Base-by-base conservation (phyloP, 2,113 vertebrate species). In the Petrocephalus zakoni region DNA sequence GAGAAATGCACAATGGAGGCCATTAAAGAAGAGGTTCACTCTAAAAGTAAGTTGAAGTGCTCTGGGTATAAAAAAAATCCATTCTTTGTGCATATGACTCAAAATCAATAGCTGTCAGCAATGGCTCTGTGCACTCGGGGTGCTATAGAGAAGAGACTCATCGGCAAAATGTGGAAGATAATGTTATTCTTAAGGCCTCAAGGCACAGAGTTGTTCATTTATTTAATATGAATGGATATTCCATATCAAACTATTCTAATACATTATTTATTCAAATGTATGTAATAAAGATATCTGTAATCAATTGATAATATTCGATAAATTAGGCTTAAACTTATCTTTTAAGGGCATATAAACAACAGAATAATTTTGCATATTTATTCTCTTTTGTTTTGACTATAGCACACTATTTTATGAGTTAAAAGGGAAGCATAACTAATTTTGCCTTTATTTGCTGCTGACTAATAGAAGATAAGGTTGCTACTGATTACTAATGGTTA, bases 51-150 rank as follows among this genome's bases (percentile, higher is more conserved):
- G 72, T 78, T 78, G 37, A 7, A 34, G 34, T 34, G 34, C 34
- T 78, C 15, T 0, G 6, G 34, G 34, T 78, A 19, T 75, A 29
- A 78, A 42, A 78, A 75, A 78, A 37, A 78, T 78, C 34, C 15
- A 78, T 78, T 42, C 72, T 7, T 75, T 75, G 29, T 75, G 17
- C 25, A 75, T 78, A 78, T 42, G 34, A 37, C 72, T 78, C 5
- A 42, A 78, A 78, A 78, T 78, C 72, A 78, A 78, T 78, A 78
- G 72, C 72, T 78, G 72, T 42, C 72, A 78, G 72, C 15, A 21
- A 42, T 42, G 34, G 72, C 72, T 78, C 34, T 78, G 25, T 37
- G 34, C 72, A 42, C 34, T 37, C 72, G 72, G 72, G 15, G 11
- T 78, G 72, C 42, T 42, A 78, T 13, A 78, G 72, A 42, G 34